Percentiles rank a stretch among this genome's conserved stretches.
Evolutionary conservation across 1,140 invertebrate genomes (phyloP).

Genomic region (Drosophila bocqueti): DNA sequence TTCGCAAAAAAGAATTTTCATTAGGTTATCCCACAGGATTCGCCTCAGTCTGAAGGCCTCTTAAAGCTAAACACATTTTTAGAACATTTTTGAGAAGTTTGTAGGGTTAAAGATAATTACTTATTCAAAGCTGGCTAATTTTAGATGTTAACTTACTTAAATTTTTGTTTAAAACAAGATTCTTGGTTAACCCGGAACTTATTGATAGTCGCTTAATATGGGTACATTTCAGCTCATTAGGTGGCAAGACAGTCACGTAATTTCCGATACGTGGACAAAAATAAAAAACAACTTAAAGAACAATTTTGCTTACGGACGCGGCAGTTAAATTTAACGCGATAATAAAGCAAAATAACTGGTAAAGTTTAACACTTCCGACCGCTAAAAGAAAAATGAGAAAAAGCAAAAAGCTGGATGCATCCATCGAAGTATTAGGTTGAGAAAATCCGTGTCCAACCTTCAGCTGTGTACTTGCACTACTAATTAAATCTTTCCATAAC

Average conservation of each 20-base stretch:
- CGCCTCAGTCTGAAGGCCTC: no score
- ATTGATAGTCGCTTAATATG: slow-evolving; percentile 2
- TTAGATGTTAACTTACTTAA: not conserved
- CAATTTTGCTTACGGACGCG: slow-evolving; percentile 40
- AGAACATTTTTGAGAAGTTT: no score
- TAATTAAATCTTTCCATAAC: slow-evolving; percentile 66
- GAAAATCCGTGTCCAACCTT: slow-evolving; percentile 9
- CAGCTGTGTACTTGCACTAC: slow-evolving; percentile 17
- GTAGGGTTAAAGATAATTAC: no score
- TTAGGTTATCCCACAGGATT: no score
- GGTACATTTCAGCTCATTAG: slow-evolving; percentile 61
- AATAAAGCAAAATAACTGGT: not conserved
- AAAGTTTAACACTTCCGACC: not conserved
- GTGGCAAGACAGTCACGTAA: slow-evolving; percentile 30
- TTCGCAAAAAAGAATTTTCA: not conserved
- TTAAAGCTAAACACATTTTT: no score
- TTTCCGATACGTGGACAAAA: slow-evolving; percentile 17
- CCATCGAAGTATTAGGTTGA: slow-evolving; percentile 7
- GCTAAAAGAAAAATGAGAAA: not conserved
- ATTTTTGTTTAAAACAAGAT: not conserved
- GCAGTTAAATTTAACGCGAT: slow-evolving; percentile 41
- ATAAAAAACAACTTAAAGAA: slow-evolving; percentile 13
- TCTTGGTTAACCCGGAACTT: not conserved
- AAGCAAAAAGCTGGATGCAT: not conserved
- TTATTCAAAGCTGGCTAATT: not conserved